Evolutionary conservation across 2,888 invertebrate genomes (phyloP), one percentile per base, ranked within the genome.

Genomic region (Aphidoletes aphidimyza): DNA sequence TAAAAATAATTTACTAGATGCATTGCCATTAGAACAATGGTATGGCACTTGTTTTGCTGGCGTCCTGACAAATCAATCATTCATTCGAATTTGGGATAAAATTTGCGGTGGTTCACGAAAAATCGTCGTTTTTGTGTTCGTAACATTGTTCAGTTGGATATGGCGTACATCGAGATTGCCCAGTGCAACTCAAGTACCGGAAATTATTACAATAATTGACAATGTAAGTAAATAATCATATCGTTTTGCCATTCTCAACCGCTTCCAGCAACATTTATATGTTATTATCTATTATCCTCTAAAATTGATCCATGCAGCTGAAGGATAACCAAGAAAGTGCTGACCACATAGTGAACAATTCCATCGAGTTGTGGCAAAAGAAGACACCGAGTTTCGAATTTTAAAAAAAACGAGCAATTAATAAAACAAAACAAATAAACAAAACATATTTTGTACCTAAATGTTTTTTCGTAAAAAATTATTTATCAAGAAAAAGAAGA

Each of bases 81-180:
- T 97, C 85, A 94, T 87, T 87, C 96, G 96, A 88, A 94, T 97
- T 86, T 97, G 96, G 96, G 97, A 97, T 89, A 96, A 96, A 90
- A 91, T 97, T 45, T 94, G 95, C 88, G 96, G 95, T 59, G 96
- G 97, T 2, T 96, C 96, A 0, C 94, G 93, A 54, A 95, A 94
- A 90, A 95, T 97, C 87, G 91, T 97, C 83, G 93, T 95, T 0
- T 96, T 94, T 89, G 94, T 95, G 1, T 94, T 95, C 81, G 92
- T 96, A 26, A 94, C 94, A 87, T 90, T 95, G 84, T 90, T 96
- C 8, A 93, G 94, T 83, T 94, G 94, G 26, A 90, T 95, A 85
- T 92, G 94, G 85, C 91, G 94, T 87, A 92, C 92, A 86, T 90
- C 96, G 86, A 88, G 95, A 84, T 92, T 92, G 86, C 93, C 94